Conservation (phyloP, 2,113 vertebrate species). For the Eclectus roratus region DNA sequence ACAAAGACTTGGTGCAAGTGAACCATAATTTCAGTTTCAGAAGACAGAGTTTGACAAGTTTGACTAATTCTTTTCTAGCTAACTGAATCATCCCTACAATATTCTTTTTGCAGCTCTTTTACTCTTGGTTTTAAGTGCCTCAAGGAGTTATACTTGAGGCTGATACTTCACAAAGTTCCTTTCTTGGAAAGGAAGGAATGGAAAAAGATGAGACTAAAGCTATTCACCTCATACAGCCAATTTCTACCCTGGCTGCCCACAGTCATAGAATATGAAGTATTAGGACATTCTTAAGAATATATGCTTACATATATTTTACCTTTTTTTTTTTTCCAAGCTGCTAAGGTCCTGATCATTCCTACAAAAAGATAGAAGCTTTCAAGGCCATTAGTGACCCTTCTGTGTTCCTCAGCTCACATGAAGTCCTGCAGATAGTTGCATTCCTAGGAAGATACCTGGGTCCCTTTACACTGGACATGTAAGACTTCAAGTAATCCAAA, state of each 20-base stretch:
- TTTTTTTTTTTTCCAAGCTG: neutral
- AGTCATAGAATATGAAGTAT: neutral
- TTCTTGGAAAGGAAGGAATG: neutral
- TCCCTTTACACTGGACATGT: neutral
- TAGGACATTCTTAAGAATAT: neutral
- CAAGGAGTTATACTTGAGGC: neutral
- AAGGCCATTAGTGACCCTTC: neutral
- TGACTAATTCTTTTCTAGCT: neutral
- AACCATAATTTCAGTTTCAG: neutral
- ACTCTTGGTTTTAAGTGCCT: neutral
- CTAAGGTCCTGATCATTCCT: neutral
- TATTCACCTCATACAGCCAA: neutral
- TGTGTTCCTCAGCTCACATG: neutral
- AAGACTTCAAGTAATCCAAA: neutral
- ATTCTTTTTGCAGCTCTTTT: neutral
- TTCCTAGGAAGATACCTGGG: neutral
- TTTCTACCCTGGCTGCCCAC: neutral
- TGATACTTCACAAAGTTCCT: neutral
- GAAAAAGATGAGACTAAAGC: neutral
- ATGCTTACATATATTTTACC: neutral
- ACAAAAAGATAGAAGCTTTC: neutral
- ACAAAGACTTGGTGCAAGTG: neutral
- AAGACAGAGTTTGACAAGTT: neutral
- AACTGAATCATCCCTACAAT: neutral
- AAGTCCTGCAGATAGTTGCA: neutral